These are phyloP conservation scores for Labia minor DNA, from an alignment of 2,888 invertebrate genomes.

Conservation along the genomic window DNA sequence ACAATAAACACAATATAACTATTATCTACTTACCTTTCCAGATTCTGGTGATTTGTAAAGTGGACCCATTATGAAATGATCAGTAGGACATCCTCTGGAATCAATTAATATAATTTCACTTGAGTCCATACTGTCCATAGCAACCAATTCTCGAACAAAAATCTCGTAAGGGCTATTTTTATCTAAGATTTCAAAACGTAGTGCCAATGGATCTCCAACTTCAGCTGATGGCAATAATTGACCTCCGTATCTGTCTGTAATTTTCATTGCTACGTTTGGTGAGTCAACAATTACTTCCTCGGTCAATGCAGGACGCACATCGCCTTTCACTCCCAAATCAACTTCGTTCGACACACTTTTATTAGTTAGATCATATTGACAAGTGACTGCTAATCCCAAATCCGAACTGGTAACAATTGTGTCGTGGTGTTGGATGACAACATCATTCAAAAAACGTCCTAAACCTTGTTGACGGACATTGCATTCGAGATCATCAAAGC, in stretches of 20 bases:
- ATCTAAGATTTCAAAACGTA: conserved; percentile 85
- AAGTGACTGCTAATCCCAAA: conserved; percentile 83
- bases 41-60: conserved; percentile 69
- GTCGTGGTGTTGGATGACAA: conserved; percentile 90
- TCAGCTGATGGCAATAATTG: conserved; percentile 78
- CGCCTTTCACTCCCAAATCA: conserved; percentile 69
- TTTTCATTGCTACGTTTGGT: conserved; percentile 89
- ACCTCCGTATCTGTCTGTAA: conserved; percentile 71
- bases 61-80: conserved; percentile 88
- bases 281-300: conserved; percentile 89
- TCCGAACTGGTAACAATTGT: conserved; percentile 90
- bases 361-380: conserved; percentile 88
- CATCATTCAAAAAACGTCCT: conserved; percentile 80
- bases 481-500: conserved; percentile 84
- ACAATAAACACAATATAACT: too few species aligned
- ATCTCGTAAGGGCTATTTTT: conserved; percentile 90
- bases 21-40: conserved; percentile 64
- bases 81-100: conserved; percentile 83
- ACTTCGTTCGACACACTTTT: conserved; percentile 90
- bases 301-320: conserved; percentile 72
- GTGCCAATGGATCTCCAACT: conserved; percentile 83
- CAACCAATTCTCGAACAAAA: conserved; percentile 85
- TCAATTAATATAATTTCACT: conserved; percentile 88
- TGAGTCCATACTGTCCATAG: conserved; percentile 87
- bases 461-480: conserved; percentile 82